Percentiles rank a stretch among this genome's conserved stretches.
These are phyloP conservation scores for Brachionus koreanus DNA, from an alignment of 1,140 invertebrate species.

Conservation along the genomic window DNA sequence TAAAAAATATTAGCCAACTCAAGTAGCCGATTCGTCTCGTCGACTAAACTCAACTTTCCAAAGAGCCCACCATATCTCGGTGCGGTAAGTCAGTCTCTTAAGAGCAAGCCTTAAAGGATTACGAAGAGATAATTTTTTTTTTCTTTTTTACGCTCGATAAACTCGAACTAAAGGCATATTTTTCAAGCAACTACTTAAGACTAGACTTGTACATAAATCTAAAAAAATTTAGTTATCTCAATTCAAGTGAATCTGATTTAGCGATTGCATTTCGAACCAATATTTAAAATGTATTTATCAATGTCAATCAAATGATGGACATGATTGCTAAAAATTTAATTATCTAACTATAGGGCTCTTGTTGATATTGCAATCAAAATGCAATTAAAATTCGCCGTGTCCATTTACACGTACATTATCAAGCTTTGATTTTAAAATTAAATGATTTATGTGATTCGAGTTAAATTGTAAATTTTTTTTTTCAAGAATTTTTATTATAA, in stretches of 20 bases:
- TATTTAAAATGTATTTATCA: background rate
- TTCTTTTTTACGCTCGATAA: background rate
- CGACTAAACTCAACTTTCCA: background rate
- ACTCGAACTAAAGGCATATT: background rate
- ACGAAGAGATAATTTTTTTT: background rate
- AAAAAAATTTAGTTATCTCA: background rate
- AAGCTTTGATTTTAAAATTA: background rate
- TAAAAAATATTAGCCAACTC: background rate
- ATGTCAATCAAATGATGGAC: background rate
- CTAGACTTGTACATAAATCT: background rate
- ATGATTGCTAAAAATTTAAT: background rate
- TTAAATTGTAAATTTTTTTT: background rate
- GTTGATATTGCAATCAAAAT: background rate
- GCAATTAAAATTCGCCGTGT: background rate
- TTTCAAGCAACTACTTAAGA: background rate
- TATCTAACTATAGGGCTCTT: background rate
- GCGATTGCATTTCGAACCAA: background rate
- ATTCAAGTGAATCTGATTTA: background rate
- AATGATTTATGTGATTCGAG: background rate
- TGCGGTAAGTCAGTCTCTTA: background rate
- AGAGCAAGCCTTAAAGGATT: background rate
- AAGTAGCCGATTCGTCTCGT: background rate
- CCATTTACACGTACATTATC: background rate
- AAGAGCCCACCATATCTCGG: background rate
- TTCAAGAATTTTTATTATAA: background rate